phyloP scores from a whole-genome alignment of 2,113 vertebrate genomes.

The Sturnira hondurensis region DNA sequence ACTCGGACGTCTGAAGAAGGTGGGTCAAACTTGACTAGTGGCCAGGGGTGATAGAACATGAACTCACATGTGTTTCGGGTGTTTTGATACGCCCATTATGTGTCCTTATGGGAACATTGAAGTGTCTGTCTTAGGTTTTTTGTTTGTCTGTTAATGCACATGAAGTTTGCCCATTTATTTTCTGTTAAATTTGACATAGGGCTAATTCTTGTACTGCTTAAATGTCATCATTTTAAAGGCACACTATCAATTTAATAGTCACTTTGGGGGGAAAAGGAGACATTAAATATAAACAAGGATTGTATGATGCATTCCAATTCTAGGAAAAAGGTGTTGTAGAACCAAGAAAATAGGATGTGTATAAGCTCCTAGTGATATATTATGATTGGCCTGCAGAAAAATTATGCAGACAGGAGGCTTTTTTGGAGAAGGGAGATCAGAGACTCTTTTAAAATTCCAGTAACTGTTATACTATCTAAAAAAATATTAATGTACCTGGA shows the following conservation, averaged over 20 bases:
- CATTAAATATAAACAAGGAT: slow-evolving; percentile 2
- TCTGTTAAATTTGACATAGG: neutral
- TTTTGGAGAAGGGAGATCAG: neutral
- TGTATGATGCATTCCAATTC: neutral
- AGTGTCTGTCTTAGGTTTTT: neutral
- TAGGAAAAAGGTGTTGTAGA: neutral
- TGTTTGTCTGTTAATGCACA: neutral
- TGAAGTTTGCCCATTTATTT: neutral
- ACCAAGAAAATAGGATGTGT: neutral
- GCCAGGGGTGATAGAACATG: neutral
- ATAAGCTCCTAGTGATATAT: neutral
- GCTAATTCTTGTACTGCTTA: neutral
- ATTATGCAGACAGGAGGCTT: neutral
- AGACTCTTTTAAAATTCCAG: neutral
- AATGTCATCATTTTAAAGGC: neutral
- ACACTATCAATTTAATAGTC: neutral
- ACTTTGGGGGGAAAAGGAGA: neutral
- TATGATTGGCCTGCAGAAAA: neutral
- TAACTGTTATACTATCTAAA: neutral
- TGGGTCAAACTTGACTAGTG: neutral
- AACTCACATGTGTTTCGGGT: neutral
- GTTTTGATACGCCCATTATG: neutral
- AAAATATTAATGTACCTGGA: neutral
- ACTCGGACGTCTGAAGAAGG: neutral
- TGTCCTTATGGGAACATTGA: neutral